These are phyloP conservation scores for Apostichopus californicus DNA, from an alignment of 35 echinoderm and acorn worm species.

Conservation along the genomic window DNA sequence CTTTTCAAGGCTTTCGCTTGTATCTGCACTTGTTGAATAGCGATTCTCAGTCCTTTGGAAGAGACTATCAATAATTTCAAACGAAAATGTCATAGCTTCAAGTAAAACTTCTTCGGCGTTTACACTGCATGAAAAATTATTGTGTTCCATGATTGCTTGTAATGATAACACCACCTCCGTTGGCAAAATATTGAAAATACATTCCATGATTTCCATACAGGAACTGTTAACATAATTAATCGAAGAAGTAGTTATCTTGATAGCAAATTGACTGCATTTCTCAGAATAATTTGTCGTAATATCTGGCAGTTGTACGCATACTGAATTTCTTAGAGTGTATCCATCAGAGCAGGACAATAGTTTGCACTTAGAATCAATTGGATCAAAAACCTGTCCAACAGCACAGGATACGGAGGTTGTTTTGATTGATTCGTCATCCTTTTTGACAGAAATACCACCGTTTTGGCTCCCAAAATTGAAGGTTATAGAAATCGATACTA, in stretches of 20 bases:
- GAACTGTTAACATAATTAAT: neutral
- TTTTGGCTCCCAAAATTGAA: slow-evolving; percentile 24
- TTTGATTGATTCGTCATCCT: neutral
- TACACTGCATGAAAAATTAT: neutral
- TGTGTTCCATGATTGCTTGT: neutral
- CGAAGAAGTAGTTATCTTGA: neutral
- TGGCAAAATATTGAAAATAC: neutral
- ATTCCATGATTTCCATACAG: neutral
- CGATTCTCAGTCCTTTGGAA: neutral
- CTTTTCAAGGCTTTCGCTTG: neutral
- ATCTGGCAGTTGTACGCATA: neutral
- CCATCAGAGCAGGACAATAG: slow-evolving; percentile 15
- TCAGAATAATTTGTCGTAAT: neutral
- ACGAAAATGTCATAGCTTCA: neutral
- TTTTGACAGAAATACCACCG: slow-evolving; percentile 2
- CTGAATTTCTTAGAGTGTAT: neutral
- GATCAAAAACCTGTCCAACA: slow-evolving; percentile 31
- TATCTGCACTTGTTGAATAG: neutral
- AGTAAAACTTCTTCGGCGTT: neutral
- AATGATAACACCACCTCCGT: neutral
- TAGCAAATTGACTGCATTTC: neutral
- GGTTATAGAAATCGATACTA: slow-evolving; percentile 29
- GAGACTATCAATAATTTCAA: neutral
- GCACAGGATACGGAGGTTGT: neutral
- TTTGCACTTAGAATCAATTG: neutral